phyloP scores from a whole-genome alignment of 2,113 vertebrate genomes.

The Rhegmatorhina hoffmannsi region DNA sequence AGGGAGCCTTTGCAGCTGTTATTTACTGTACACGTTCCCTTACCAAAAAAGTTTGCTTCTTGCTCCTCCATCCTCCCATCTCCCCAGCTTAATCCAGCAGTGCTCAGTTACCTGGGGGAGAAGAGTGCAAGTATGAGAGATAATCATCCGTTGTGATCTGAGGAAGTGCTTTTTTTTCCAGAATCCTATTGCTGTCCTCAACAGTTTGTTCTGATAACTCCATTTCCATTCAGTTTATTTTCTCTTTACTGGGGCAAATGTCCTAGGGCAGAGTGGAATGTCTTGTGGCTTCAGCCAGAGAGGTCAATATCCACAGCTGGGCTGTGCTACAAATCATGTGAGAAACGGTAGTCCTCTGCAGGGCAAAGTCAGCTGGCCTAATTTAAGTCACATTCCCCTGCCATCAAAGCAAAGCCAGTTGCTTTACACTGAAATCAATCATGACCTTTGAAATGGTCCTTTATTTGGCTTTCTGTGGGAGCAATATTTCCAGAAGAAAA shows the following conservation, averaged over 20 bases:
- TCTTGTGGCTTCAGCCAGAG: neutral
- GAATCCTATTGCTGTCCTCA: neutral
- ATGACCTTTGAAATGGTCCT: neutral
- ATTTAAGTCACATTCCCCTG: neutral
- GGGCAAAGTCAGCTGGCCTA: neutral
- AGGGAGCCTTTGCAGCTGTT: slow-evolving; percentile 48
- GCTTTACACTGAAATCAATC: neutral
- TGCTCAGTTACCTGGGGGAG: neutral
- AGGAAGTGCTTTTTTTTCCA: neutral
- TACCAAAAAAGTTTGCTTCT: neutral
- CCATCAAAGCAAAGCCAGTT: neutral
- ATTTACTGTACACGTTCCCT: slow-evolving; percentile 12
- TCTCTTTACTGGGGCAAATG: neutral
- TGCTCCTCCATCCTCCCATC: neutral
- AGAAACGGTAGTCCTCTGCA: neutral
- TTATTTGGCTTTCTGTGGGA: neutral
- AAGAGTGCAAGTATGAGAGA: neutral
- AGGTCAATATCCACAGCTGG: neutral
- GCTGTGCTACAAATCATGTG: neutral
- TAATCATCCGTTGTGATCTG: neutral
- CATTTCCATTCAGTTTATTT: neutral
- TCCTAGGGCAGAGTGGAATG: neutral
- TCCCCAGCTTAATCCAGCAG: neutral
- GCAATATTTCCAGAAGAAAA: neutral
- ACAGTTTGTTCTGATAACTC: neutral